Base-by-base conservation (phyloP, 1,140 invertebrate genomes). In the Philopotamus ludificatus region DNA sequence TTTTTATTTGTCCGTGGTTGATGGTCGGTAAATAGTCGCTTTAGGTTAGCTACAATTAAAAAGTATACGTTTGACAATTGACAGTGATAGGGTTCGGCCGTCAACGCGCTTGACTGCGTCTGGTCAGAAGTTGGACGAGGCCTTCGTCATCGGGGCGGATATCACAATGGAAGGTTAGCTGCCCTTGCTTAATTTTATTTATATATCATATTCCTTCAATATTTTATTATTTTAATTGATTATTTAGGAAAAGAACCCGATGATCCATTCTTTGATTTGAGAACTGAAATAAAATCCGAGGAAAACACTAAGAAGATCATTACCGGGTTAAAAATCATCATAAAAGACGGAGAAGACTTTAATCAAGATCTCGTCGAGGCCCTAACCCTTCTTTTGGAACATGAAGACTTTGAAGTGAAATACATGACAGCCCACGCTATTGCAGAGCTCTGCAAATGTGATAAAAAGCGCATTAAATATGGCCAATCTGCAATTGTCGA, bases 401-500 rank as follows among this genome's bases (percentile, higher is more conserved):
- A 68, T 57, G 73, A 68, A 39, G 75, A 79, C 23, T 71, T 74
- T 50, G 71, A 74, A 7, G 75, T 80, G 18, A 70, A 76, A 41
- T 54, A 74, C 20, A 63, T 79, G 25, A 77, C 81, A 22, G 82
- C 86, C 12, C 85, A 87, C 75, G 83, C 84, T 12, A 85, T 90
- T 57, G 87, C 89, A 0, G 89, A 90, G 75, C 81, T 89, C 34
- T 86, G 86, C 7, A 90, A 89, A 81, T 85, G 80, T 70, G 84
- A 86, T 68, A 76, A 76, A 21, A 88, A 89, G 72, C 82, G 89
- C 60, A 82, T 83, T 73, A 80, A 81, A 67, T 89, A 87, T 65
- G 86, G 87, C 53, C 79, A 81, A 58, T 76, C 74, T 59, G 77
- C 84, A 39, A 78, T 90, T 10, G 81, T 89, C 8, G 75, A 80